Evolutionary conservation across 2,113 vertebrate species (phyloP).

Genomic region (Tyrannus savana): DNA sequence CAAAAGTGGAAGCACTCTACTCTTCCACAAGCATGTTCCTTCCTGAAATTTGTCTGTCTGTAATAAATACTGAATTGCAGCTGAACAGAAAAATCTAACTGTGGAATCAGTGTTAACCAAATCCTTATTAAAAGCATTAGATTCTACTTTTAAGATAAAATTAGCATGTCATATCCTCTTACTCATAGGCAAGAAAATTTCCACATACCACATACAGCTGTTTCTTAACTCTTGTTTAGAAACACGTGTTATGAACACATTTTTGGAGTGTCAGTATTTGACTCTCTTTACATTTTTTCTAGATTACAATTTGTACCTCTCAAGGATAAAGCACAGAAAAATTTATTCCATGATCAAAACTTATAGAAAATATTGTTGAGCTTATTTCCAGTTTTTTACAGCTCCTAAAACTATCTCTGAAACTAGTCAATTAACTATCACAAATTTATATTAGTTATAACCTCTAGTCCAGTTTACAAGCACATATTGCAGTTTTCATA

Average conservation of each 20-base stretch:
- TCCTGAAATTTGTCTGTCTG: neutral
- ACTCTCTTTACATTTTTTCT: neutral
- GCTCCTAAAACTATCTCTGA: neutral
- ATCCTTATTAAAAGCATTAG: neutral
- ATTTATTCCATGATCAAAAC: neutral
- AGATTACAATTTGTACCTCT: neutral
- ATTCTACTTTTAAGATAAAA: neutral
- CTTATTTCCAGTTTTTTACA: neutral
- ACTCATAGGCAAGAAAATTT: neutral
- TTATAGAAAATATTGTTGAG: accelerated
- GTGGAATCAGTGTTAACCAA: neutral
- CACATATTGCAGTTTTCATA: neutral
- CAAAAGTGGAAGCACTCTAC: neutral
- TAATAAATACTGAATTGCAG: neutral
- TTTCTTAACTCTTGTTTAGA: neutral
- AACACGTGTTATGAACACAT: neutral
- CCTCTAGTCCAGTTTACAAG: neutral
- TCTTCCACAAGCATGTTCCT: neutral
- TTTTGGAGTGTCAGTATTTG: neutral
- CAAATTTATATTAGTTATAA: neutral
- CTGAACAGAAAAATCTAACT: neutral
- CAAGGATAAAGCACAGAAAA: neutral
- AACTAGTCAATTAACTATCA: neutral
- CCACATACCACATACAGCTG: neutral
- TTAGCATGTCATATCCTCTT: neutral